A percentile compares a stretch with the other conserved stretches of the same genome.
Evolutionary conservation across 2,797 vertebrate species (phyloP).

Genomic region (Novumbra hubbsi): DNA sequence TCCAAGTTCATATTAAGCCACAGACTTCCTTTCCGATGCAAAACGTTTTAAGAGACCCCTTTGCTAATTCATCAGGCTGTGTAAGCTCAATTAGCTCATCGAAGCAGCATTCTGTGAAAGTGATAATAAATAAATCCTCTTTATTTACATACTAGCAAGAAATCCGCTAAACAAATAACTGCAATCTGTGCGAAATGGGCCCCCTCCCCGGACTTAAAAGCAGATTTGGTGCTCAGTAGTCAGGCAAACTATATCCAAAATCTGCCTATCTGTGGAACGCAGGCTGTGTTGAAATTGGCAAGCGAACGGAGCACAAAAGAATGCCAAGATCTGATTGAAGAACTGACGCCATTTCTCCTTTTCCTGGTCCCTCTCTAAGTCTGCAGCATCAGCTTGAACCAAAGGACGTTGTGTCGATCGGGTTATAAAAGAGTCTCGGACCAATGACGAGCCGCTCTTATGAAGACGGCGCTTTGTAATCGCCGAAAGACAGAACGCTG

Average conservation of each 20-base stretch:
- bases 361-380: conserved; percentile 31
- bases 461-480: conserved; percentile 21
- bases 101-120: background rate
- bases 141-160: conserved; percentile 10
- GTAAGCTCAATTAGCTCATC: background rate
- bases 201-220: conserved; percentile 16
- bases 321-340: conserved; percentile 34
- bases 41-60: background rate
- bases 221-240: conserved; percentile 32
- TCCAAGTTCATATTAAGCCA: background rate
- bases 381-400: conserved; percentile 44
- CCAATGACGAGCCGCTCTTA: conserved; percentile 19
- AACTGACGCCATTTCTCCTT: conserved; percentile 18
- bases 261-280: conserved; percentile 46
- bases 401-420: conserved; percentile 47
- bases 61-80: background rate
- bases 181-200: conserved; percentile 20
- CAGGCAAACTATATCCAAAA: conserved; percentile 16
- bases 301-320: conserved; percentile 23
- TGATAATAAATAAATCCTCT: conserved; percentile 36
- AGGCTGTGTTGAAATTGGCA: conserved; percentile 42
- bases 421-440: conserved; percentile 39
- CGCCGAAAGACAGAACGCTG: conserved; percentile 6
- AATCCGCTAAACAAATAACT: conserved; percentile 19
- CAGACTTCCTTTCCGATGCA: background rate